Base-by-base conservation (phyloP, 2,888 invertebrate genomes). In the Alviniconcha strummeri region DNA sequence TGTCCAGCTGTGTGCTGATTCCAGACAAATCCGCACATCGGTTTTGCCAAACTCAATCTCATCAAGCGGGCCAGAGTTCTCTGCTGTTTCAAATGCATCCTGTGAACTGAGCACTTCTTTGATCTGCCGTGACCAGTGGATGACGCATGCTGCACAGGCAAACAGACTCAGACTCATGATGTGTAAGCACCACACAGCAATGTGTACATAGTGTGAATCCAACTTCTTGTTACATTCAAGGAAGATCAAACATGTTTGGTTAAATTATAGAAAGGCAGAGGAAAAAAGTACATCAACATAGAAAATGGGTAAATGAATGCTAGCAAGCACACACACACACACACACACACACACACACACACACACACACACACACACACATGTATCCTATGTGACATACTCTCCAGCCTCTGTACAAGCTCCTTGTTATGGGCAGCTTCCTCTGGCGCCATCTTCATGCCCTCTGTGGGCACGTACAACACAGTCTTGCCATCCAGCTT, bases 51-150 rank as follows among this genome's bases (percentile, higher is more conserved):
- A 94, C 86, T 94, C 92, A 64, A 94, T 94, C 88, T 94, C 94
- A 74, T 94, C 94, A 78, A 94, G 89, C 0, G 94, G 94, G 15
- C 94, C 94, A 8, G 93, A 91, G 80, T 92, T 93, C 87, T 94
- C 94, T 4, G 92, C 91, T 85, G 92, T 91, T 55, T 96, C 93
- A 87, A 93, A 95, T 88, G 96, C 96, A 36, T 96, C 96, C 87
- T 96, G 96, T 91, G 97, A 97, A 90, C 96, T 96, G 9, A 98
- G 94, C 84, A 97, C 96, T 0, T 96, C 96, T 90, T 97, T 96
- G 87, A 98, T 96, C 94, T 98, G 97, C 87, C 96, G 96, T 0
- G 96, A 97, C 98, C 98, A 98, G 91, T 97, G 96, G 8, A 97
- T 96, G 91, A 94, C 93, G 54, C 93, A 91, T 86, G 93, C 93